Conservation (phyloP, 2,113 vertebrate genomes). For the Microcebus griseorufus region DNA sequence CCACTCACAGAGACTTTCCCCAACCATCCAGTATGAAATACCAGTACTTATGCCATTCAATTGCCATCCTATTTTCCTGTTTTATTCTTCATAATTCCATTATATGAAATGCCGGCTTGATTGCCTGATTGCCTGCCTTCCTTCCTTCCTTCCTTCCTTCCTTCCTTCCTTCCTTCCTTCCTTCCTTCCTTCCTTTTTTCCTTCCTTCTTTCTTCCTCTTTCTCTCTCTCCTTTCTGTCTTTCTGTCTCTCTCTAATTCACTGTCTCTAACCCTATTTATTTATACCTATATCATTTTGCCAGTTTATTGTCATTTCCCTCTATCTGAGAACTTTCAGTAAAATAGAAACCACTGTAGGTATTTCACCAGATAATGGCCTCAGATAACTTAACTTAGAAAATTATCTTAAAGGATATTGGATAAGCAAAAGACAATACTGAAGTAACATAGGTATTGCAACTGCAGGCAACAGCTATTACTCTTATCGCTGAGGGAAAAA, state of each 20-base stretch:
- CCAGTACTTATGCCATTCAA: not conserved
- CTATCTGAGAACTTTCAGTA: not conserved
- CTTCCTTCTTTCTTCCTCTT: too few relatives aligned
- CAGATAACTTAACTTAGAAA: not conserved
- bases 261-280: not conserved
- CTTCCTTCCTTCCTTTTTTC: too few relatives aligned
- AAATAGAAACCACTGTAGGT: not conserved
- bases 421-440: not conserved
- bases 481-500: not conserved
- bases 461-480: too few relatives aligned
- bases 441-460: not conserved
- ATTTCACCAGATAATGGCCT: not conserved
- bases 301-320: not conserved
- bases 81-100: not conserved
- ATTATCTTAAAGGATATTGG: not conserved
- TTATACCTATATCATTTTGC: not conserved
- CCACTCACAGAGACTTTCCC: not conserved
- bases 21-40: not conserved
- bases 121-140: not conserved
- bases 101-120: not conserved
- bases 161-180: not conserved
- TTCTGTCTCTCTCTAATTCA: not conserved
- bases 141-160: not conserved
- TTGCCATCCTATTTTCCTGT: not conserved
- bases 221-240: not conserved